Evolutionary conservation across 1,140 invertebrate genomes (phyloP), one percentile per base, ranked within the genome.

Genomic region (Nymphalis io): DNA sequence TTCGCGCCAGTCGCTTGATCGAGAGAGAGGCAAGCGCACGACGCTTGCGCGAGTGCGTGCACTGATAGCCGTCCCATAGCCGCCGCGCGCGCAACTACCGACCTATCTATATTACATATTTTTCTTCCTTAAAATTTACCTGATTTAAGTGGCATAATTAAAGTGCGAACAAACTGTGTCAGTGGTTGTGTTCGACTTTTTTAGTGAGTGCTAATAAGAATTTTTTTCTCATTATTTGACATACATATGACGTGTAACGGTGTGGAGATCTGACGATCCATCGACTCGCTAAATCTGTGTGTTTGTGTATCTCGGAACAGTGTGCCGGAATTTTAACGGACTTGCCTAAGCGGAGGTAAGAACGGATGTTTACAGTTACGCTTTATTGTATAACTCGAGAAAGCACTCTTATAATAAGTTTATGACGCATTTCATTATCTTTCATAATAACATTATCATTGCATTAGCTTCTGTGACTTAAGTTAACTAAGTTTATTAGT

Each of bases 281-380:
- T 89, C 84, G 83, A 82, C 81, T 89, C 76, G 85, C 83, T 87
- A 86, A 87, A 88, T 88, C 83, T 81, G 80, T 87, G 87, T 89
- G 86, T 87, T 79, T 84, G 89, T 91, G 87, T 86, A 79, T 87
- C 79, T 85, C 80, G 80, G 83, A 85, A 76, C 85, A 79, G 82
- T 89, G 86, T 85, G 79, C 81, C 81, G 84, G 85, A 89, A 87
- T 89, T 88, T 91, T 88, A 88, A 90, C 89, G 89, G 88, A 91
- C 82, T 89, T 86, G 83, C 80, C 82, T 83, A 82, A 88, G 81
- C 75, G 82, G 72, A 91, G 88, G 88, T 91, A 90, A 91, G 86
- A 86, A 78, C 82, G 85, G 82, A 89, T 89, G 81, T 90, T 91
- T 86, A 91, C 89, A 87, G 88, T 89, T 91, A 91, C 82, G 80